phyloP scores from a whole-genome alignment of 2,113 vertebrate species.

The Apteryx mantelli region DNA sequence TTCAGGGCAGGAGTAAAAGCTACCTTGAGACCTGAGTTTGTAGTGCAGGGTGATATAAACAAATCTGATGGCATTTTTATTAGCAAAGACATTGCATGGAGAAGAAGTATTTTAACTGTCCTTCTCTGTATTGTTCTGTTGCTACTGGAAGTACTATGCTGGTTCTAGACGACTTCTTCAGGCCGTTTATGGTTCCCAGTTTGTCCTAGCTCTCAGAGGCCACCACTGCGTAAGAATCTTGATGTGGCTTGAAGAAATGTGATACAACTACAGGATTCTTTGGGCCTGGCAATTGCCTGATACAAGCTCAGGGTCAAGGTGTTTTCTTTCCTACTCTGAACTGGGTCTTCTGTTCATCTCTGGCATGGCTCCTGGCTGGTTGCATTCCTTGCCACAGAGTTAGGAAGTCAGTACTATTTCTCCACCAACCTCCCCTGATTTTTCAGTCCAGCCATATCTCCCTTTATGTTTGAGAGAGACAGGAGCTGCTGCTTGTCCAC shows the following conservation, averaged over 20 bases:
- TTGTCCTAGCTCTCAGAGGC: neutral
- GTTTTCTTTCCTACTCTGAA: neutral
- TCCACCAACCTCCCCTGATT: neutral
- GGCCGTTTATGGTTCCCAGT: neutral
- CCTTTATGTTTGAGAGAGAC: neutral
- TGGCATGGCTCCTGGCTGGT: neutral
- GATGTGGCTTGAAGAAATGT: neutral
- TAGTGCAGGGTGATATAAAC: neutral
- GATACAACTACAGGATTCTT: neutral
- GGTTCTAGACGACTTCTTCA: neutral
- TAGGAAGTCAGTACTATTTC: neutral
- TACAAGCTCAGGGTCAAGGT: neutral
- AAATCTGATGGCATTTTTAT: neutral
- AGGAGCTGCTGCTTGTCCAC: neutral
- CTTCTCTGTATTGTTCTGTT: neutral
- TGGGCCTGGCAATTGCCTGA: neutral
- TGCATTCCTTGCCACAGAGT: fast-evolving
- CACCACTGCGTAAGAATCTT: neutral
- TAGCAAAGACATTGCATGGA: neutral
- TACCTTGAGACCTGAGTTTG: neutral
- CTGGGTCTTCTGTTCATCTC: neutral
- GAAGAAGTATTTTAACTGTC: neutral
- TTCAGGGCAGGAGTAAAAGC: neutral
- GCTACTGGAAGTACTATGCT: too few species aligned
- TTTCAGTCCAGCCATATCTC: neutral